phyloP scores from a whole-genome alignment of 2,113 vertebrate species.

The Cyprinodon tularosa region DNA sequence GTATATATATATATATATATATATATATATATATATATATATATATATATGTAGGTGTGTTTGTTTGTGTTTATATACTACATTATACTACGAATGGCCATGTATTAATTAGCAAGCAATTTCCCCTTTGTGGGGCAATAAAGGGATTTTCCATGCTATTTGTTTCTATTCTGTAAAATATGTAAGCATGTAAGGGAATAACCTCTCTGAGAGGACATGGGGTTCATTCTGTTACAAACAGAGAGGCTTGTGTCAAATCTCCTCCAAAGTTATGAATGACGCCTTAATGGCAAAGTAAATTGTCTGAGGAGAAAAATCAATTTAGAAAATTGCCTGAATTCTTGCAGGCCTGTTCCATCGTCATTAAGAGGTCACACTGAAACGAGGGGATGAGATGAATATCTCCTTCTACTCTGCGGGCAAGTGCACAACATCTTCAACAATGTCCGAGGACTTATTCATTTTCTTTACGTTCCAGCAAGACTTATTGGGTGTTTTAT shows the following conservation, averaged over 20 bases:
- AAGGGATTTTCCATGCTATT: too few relatives aligned
- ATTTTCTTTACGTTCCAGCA: slow-evolving; percentile 35
- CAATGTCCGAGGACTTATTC: slow-evolving; percentile 53
- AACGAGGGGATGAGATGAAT: slow-evolving; percentile 46
- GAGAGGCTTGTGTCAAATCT: slow-evolving; percentile 47
- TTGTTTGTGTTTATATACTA: too few relatives aligned
- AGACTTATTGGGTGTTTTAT: slow-evolving; percentile 31
- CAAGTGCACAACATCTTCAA: slow-evolving; percentile 36
- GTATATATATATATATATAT: too few relatives aligned
- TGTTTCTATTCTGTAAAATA: not conserved
- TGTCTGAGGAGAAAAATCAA: slow-evolving; percentile 76
- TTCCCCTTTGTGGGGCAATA: too few relatives aligned
- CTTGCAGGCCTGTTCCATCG: slow-evolving; percentile 71
- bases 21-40: too few relatives aligned
- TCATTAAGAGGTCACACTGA: slow-evolving; percentile 72
- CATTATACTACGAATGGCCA: too few relatives aligned
- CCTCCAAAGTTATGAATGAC: slow-evolving; percentile 69
- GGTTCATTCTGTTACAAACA: slow-evolving; percentile 11
- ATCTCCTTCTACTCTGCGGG: slow-evolving; percentile 49
- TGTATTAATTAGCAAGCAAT: too few relatives aligned
- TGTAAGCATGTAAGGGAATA: not conserved
- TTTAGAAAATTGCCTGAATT: slow-evolving; percentile 81
- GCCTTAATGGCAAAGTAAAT: slow-evolving; percentile 70
- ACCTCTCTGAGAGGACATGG: not conserved
- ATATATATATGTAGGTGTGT: too few relatives aligned